These are phyloP conservation scores for Drosophila orosa DNA, from an alignment of 1,140 invertebrate genomes.

Conservation along the genomic window DNA sequence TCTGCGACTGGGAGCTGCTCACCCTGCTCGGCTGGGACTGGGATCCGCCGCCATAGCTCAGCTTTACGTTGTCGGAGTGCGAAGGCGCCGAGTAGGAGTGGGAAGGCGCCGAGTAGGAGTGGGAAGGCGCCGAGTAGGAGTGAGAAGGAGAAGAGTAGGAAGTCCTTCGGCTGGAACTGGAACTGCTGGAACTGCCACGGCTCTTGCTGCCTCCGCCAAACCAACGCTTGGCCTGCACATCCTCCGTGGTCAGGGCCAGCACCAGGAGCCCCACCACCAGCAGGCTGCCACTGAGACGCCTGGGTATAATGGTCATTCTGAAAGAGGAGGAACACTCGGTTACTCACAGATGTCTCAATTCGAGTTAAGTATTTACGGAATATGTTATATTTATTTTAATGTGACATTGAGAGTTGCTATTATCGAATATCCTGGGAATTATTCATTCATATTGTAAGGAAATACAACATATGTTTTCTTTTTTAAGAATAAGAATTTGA, in stretches of 20 bases:
- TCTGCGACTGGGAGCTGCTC: conserved; percentile 29
- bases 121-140: conserved; percentile 20
- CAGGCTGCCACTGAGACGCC: conserved; percentile 40
- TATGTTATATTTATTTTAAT: neutral
- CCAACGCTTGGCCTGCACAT: conserved; percentile 63
- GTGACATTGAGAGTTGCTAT: neutral
- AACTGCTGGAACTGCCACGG: conserved; percentile 14
- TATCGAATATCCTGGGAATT: neutral
- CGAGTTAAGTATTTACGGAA: no score
- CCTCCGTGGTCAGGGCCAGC: conserved; percentile 44
- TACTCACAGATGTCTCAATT: conserved; percentile 4
- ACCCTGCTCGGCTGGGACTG: conserved; percentile 34
- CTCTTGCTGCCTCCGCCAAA: conserved; percentile 55
- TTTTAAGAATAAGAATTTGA: no score
- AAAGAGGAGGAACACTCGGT: conserved; percentile 6
- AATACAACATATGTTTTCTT: neutral
- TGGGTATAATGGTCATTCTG: conserved; percentile 49
- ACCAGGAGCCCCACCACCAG: conserved; percentile 44
- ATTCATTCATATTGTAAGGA: neutral
- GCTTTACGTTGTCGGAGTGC: conserved; percentile 49
- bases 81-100: conserved; percentile 19
- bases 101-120: conserved; percentile 21
- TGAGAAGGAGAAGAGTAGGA: conserved; percentile 11
- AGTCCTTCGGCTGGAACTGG: conserved; percentile 36
- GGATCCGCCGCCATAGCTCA: conserved; percentile 55